Percentiles rank a stretch among this genome's conserved stretches.
Evolutionary conservation across 2,888 invertebrate genomes (phyloP).

Genomic region (Drosophila picticornis): DNA sequence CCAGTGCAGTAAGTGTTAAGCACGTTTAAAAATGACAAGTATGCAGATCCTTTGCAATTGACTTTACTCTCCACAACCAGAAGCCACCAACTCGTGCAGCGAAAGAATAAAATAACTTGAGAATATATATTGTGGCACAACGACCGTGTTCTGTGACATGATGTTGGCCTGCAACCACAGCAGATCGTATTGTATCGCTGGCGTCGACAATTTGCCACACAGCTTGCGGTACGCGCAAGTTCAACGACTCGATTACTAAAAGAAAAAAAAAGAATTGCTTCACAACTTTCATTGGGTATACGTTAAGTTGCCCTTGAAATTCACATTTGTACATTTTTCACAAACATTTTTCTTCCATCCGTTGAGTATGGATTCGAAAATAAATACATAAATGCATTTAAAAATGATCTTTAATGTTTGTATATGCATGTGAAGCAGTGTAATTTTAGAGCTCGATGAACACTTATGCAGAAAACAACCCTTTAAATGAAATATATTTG

Average conservation of each 20-base stretch:
- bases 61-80: neutral
- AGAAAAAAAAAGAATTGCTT: neutral
- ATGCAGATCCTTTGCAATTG: neutral
- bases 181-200: neutral
- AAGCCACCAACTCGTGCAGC: neutral
- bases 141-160: neutral
- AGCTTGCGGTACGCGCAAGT: neutral
- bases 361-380: too few species aligned
- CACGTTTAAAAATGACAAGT: neutral
- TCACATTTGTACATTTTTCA: neutral
- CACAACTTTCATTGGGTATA: neutral
- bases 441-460: neutral
- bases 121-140: neutral
- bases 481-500: neutral
- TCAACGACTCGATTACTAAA: neutral
- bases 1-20: neutral
- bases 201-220: neutral
- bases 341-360: neutral
- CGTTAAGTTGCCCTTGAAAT: neutral
- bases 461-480: too few species aligned
- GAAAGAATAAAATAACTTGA: neutral
- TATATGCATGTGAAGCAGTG: neutral
- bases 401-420: neutral
- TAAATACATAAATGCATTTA: neutral
- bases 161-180: neutral